Evolutionary conservation across 1,140 invertebrate species (phyloP).

Genomic region (Drosophila erecta): DNA sequence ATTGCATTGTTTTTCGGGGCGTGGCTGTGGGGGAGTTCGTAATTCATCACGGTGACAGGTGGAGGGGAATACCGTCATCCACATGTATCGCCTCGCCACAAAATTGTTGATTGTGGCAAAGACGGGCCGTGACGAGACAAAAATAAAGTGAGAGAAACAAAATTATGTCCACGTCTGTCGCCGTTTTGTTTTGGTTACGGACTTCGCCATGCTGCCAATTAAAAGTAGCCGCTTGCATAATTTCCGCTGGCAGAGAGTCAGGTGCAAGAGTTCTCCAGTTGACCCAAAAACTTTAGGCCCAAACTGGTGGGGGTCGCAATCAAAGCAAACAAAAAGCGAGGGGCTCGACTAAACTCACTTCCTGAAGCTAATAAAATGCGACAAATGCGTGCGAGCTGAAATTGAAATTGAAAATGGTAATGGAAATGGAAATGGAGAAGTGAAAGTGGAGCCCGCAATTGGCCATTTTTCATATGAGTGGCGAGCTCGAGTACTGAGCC

Average conservation of each 20-base stretch:
- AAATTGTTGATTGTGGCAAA: conserved; percentile 36
- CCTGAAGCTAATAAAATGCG: conserved; percentile 63
- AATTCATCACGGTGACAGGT: conserved; percentile 11
- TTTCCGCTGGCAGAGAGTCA: conserved; percentile 29
- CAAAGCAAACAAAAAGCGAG: conserved; percentile 2
- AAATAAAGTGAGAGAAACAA: conserved; percentile 33
- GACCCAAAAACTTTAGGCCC: conserved; percentile 35
- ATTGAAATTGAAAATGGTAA: conserved; percentile 35
- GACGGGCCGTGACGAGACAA: conserved; percentile 48
- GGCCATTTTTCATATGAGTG: conserved; percentile 42
- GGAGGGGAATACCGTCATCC: neutral
- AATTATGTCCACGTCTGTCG: conserved; percentile 43
- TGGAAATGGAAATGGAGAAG: conserved; percentile 68
- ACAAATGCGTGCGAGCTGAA: conserved; percentile 65
- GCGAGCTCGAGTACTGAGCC: neutral
- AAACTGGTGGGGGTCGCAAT: conserved; percentile 4
- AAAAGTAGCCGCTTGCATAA: conserved; percentile 70
- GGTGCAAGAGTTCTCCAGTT: conserved; percentile 39
- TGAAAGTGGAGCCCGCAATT: conserved; percentile 62
- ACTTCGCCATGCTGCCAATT: conserved; percentile 64
- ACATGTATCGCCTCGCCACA: conserved; percentile 15
- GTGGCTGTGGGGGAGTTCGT: conserved; percentile 1
- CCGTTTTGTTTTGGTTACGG: conserved; percentile 72
- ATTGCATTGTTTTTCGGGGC: conserved; percentile 39
- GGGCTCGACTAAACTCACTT: conserved; percentile 45